Evolutionary conservation across 2,797 vertebrate species (phyloP), one percentile per base, ranked within the genome.

Genomic region (Chelidonichthys spinosus): DNA sequence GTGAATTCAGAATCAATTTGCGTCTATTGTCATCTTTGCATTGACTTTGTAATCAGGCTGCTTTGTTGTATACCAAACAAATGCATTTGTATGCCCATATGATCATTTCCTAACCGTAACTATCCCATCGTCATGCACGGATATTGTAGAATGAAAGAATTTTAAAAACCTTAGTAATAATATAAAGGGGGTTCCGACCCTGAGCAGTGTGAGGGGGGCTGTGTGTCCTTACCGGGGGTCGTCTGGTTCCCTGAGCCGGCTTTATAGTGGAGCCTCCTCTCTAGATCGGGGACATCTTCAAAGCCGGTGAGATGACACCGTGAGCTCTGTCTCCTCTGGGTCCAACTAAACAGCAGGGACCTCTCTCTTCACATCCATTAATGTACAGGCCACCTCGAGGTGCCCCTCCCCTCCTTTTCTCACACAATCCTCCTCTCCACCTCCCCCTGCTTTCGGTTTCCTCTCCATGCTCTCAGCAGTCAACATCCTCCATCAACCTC

Each of bases 211-310:
- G 62, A 44, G 35, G 47, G 17, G 18, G 18, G 76, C 66, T 55
- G 32, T 59, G 46, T 40, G 43, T 64, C 74, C 47, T 60, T 56
- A 59, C 63, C 50, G 65, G 13, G 53, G 36, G n/a, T 7, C 35
- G 52, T 70, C 44, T 64, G 42, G 18, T 82, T 72, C 69, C 63
- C 74, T 65, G 69, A 75, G 83, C 76, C 44, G 55, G 72, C 77
- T 78, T 87, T 69, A 72, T 63, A 76, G 63, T 46, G 50, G 47
- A 77, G 60, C 54, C 80, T 77, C 70, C 64, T 90, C 95, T 88
- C 91, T 95, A 32, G 14, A 78, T 81, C 76, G 61, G 76, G 63
- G 69, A 69, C 73, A 96, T 93, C 96, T 97, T 82, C 96, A 97
- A 93, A 97, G 95, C 90, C 88, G 90, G 32, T 94, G 94, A 77